Evolutionary conservation across 2,113 vertebrate genomes (phyloP).

Genomic region (Chascanopsetta lugubris): DNA sequence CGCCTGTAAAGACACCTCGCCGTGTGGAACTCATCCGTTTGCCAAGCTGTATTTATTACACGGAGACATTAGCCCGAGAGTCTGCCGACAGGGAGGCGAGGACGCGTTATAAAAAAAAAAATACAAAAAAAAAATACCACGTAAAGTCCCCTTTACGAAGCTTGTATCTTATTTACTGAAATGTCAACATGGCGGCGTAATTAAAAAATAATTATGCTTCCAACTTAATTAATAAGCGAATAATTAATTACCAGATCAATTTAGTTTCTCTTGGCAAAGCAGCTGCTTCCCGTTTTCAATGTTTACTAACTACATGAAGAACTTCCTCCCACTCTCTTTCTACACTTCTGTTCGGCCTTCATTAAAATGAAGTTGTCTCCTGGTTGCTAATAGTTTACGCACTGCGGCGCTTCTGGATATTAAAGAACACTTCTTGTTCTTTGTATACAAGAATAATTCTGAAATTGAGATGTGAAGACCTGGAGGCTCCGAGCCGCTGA

Average conservation of each 20-base stretch:
- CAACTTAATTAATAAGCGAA: constrained; percentile 54
- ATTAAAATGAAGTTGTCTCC: background rate
- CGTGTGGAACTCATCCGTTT: constrained; percentile 54
- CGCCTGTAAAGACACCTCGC: constrained; percentile 41
- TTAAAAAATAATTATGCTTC: constrained; percentile 48
- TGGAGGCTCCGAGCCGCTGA: constrained; percentile 23
- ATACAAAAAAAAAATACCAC: constrained; percentile 4
- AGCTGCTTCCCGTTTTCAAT: constrained; percentile 42
- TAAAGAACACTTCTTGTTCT: constrained; percentile 6
- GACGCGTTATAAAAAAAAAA: constrained; percentile 9
- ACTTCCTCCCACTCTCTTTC: background rate
- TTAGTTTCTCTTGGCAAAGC: constrained; percentile 42
- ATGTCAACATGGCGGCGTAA: constrained; percentile 46
- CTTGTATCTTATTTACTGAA: constrained; percentile 25
- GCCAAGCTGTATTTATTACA: constrained; percentile 59
- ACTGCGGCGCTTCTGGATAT: constrained; percentile 10
- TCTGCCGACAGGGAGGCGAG: constrained; percentile 32
- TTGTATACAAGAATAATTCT: constrained; percentile 11
- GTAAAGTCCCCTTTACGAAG: constrained; percentile 13
- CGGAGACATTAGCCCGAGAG: constrained; percentile 47
- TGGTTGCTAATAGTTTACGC: constrained; percentile 6
- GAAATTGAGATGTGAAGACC: constrained; percentile 32
- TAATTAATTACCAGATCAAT: constrained; percentile 55
- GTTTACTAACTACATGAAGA: background rate
- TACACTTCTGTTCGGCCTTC: background rate